A percentile compares a stretch with the other conserved stretches of the same genome.
Evolutionary conservation across 2,888 invertebrate genomes (phyloP).

Genomic region (Glyphotaelius pellucidus): DNA sequence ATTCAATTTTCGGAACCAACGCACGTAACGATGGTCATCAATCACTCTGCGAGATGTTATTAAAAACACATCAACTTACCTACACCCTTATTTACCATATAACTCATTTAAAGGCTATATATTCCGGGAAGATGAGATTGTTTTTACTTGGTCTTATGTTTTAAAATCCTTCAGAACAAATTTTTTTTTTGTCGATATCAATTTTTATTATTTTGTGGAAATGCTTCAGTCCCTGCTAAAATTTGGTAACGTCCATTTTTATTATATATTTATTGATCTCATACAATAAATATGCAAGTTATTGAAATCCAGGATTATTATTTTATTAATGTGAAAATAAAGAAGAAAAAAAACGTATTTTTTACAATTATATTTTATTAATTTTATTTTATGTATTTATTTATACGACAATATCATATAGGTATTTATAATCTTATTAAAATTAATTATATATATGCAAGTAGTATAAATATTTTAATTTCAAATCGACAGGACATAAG

Average conservation of each 20-base stretch:
- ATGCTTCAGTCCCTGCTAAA: no score
- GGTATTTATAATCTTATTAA: conserved; percentile 76
- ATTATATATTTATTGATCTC: neutral
- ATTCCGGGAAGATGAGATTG: neutral
- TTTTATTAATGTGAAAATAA: conserved; percentile 1
- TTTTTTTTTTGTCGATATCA: no score
- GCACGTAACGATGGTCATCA: conserved; percentile 56
- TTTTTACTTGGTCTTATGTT: neutral
- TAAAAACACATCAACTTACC: conserved; percentile 52
- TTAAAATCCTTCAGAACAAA: neutral
- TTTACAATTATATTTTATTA: conserved; percentile 79
- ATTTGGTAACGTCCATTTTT: no score
- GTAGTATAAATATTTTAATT: conserved; percentile 71
- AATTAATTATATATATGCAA: conserved; percentile 69
- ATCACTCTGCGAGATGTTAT: conserved; percentile 61
- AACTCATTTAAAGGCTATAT: conserved; percentile 23
- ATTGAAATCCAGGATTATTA: neutral
- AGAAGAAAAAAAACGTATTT: conserved; percentile 56
- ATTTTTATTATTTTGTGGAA: no score
- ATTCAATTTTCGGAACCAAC: conserved; percentile 64
- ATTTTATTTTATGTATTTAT: conserved; percentile 77
- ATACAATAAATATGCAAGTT: neutral
- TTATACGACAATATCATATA: conserved; percentile 79
- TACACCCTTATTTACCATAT: conserved; percentile 40
- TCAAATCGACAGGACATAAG: conserved; percentile 77